A percentile compares a stretch with the other conserved stretches of the same genome.
These are phyloP conservation scores for Nasua narica DNA, from an alignment of 2,797 vertebrate species.

Conservation along the genomic window DNA sequence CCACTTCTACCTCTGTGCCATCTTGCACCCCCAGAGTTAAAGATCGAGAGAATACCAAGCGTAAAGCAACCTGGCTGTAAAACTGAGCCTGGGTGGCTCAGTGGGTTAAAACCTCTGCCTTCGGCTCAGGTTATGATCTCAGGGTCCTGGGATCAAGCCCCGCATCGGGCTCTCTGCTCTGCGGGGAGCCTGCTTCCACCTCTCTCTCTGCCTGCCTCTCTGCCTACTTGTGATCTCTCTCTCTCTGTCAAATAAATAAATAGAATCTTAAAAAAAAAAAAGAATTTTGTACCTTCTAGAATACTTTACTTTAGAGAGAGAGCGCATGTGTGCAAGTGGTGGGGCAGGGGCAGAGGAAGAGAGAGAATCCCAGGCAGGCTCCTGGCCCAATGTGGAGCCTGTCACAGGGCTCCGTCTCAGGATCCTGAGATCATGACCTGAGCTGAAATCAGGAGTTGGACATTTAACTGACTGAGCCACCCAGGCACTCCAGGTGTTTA, in stretches of 20 bases:
- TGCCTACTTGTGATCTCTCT: too few species aligned
- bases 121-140: too few species aligned
- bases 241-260: too few species aligned
- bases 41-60: not conserved
- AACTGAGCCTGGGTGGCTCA: too few species aligned
- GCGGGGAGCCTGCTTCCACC: too few species aligned
- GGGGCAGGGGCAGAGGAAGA: not conserved
- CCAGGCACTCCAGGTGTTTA: not conserved
- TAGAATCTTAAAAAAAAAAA: too few species aligned
- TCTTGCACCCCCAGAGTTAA: not conserved
- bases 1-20: fast-evolving
- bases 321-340: not conserved
- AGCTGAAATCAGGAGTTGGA: not conserved
- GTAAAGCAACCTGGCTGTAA: too few species aligned
- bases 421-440: not conserved
- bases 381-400: not conserved
- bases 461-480: not conserved
- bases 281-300: too few species aligned
- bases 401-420: not conserved
- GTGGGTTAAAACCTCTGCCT: too few species aligned
- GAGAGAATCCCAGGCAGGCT: not conserved
- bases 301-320: not conserved
- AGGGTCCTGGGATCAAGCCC: too few species aligned
- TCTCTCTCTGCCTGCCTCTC: too few species aligned
- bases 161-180: too few species aligned